Evolutionary conservation across 2,888 invertebrate species (phyloP), one percentile per base, ranked within the genome.

Genomic region (Pachycephus smyrnensis): DNA sequence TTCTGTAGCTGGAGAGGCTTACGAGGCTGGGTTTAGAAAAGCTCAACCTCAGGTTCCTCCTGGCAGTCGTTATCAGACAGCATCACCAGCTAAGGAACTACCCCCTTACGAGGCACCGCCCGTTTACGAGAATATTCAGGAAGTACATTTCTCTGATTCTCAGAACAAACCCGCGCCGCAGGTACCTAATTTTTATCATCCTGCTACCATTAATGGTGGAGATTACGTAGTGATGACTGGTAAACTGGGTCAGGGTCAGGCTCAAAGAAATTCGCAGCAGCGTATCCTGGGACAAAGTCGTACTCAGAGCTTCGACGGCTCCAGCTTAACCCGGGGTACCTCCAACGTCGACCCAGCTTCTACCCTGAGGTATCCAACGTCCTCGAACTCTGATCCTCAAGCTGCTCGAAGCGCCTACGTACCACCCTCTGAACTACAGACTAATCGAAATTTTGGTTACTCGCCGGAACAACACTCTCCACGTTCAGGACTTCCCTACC

Each of bases 141-240:
- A 93, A 88, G 93, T 93, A 31, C 91, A 92, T 74, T 89, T 87
- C 69, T 85, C 86, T 23, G 84, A 82, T 55, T 82, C 80, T 30
- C 88, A 90, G 73, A 90, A 89, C 40, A 92, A 92, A 79, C 91
- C 92, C 1, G 92, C 92, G 4, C 92, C 92, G n/a, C 92, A 92
- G 82, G 92, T 92, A 11, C 88, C 91, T 0, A 90, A 88, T 84
- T 89, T 90, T 82, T 91, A 91, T 80, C 89, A 91, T 82, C 88
- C 93, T 69, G 95, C 96, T 80, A 96, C 95, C 83, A 94, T 95
- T 31, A 96, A 96, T 89, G 74, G 74, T 11, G 95, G 95, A 30
- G 96, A 96, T 88, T 96, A 96, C 92, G 96, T 96, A 35, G 96
- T 96, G 87, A 96, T 96, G 96, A 96, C 96, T 23, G 96, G 96